Evolutionary conservation across 1,140 invertebrate genomes (phyloP), one percentile per base, ranked within the genome.

Genomic region (Heliconius hewitsoni): DNA sequence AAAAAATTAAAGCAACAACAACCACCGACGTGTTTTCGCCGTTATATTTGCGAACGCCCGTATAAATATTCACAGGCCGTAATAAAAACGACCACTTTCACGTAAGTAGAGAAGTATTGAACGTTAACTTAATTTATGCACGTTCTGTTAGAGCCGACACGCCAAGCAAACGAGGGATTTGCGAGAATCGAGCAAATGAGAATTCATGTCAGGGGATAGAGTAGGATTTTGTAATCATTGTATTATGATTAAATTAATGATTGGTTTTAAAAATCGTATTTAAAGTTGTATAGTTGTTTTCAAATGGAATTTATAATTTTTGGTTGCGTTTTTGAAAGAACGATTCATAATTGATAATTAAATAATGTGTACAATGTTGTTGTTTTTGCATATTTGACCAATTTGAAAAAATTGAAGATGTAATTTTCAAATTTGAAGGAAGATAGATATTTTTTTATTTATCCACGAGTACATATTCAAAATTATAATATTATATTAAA

Each of bases 111-210:
- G 92, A 92, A 91, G 91, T 92, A 93, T 92, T 90, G 91, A 90
- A 91, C 89, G 91, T 92, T 92, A 92, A 92, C 79, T 89, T 92
- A 93, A 93, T 93, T 93, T 93, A 93, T 93, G 91, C 90, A 89
- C 87, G 87, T 90, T 92, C 90, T 90, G 89, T 89, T 89, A 86
- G 81, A 85, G 84, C 84, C 84, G 83, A 83, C 76, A 81, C 71
- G 79, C 82, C 77, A 80, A 83, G 81, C 86, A 87, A 87, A 86
- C 79, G 82, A 79, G 84, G 88, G 85, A 87, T 90, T 90, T 87
- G 84, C 77, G 80, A 87, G 81, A 83, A 81, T 88, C 73, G 74
- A 86, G 82, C 81, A 86, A 90, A 90, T 90, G 83, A 89, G 84
- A 86, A 86, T 90, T 87, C 83, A 84, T 77, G 77, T 73, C 79